A percentile compares a stretch with the other conserved stretches of the same genome.
Conservation (phyloP, 2,888 invertebrate genomes). For the Agelastica alni region DNA sequence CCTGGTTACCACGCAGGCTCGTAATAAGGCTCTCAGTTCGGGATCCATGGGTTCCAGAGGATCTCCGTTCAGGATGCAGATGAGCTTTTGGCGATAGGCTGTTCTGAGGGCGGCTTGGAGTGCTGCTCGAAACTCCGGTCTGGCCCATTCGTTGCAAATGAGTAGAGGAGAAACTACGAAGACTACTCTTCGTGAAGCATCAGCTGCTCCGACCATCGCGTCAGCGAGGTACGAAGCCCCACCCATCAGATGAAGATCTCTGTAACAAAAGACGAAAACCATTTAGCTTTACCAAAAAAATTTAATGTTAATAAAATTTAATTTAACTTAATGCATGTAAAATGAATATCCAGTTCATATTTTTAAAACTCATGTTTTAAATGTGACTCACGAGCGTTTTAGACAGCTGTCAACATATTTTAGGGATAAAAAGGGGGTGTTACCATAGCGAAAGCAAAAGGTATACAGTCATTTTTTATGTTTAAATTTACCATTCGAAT, state of each 20-base stretch:
- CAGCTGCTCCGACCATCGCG: constrained; percentile 66
- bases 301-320: no score
- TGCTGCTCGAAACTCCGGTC: constrained; percentile 80
- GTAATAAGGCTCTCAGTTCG: constrained; percentile 72
- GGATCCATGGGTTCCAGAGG: constrained; percentile 73
- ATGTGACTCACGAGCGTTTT: no score
- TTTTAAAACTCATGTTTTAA: no score
- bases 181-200: constrained; percentile 73
- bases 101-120: constrained; percentile 77
- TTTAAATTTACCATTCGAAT: no score
- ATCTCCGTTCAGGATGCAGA: constrained; percentile 69
- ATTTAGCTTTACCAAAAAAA: no score
- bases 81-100: constrained; percentile 65
- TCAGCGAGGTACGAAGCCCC: constrained; percentile 66
- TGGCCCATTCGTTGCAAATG: constrained; percentile 81
- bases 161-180: constrained; percentile 81
- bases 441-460: no score
- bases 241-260: constrained; percentile 64
- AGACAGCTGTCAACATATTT: no score
- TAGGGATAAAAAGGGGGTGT: no score
- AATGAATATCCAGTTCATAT: no score
- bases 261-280: constrained; percentile 59
- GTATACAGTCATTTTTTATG: no score
- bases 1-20: constrained; percentile 71
- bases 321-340: not conserved